Conservation (phyloP, 2,888 invertebrate species). For the Dicycla oo region DNA sequence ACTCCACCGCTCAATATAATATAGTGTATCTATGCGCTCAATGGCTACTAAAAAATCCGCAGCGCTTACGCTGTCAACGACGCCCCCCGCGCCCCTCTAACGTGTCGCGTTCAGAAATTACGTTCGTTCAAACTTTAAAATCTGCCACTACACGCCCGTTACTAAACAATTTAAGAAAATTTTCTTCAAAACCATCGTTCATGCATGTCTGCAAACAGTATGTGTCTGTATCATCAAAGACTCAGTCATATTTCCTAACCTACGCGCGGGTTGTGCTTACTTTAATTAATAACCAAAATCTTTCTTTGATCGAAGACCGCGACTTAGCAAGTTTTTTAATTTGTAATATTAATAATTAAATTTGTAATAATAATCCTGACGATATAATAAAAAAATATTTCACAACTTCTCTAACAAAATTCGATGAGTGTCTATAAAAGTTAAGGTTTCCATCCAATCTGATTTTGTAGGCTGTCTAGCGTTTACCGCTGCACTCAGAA, state of each 20-base stretch:
- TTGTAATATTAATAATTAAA: neutral
- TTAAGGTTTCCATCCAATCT: conserved; percentile 14
- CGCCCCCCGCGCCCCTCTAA: too few species aligned
- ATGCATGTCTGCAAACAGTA: neutral
- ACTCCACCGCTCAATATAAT: too few species aligned
- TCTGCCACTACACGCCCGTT: too few species aligned
- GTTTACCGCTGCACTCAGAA: conserved; percentile 34
- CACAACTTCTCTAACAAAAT: conserved; percentile 16
- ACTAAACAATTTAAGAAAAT: neutral
- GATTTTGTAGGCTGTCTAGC: conserved; percentile 39
- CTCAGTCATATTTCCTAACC: neutral
- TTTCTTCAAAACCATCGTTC: neutral
- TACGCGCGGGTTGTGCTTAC: neutral
- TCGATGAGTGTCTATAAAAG: conserved; percentile 18
- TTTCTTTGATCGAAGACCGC: neutral
- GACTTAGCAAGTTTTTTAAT: neutral
- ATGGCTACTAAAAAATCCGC: too few species aligned
- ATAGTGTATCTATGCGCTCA: too few species aligned
- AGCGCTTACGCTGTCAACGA: too few species aligned
- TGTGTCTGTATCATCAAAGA: neutral
- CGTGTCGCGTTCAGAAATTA: too few species aligned
- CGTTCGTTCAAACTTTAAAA: too few species aligned
- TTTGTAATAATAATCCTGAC: neutral
- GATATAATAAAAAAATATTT: neutral
- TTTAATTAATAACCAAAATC: neutral